Base-by-base conservation (phyloP, 2,113 vertebrate genomes). In the Prunella himalayana region DNA sequence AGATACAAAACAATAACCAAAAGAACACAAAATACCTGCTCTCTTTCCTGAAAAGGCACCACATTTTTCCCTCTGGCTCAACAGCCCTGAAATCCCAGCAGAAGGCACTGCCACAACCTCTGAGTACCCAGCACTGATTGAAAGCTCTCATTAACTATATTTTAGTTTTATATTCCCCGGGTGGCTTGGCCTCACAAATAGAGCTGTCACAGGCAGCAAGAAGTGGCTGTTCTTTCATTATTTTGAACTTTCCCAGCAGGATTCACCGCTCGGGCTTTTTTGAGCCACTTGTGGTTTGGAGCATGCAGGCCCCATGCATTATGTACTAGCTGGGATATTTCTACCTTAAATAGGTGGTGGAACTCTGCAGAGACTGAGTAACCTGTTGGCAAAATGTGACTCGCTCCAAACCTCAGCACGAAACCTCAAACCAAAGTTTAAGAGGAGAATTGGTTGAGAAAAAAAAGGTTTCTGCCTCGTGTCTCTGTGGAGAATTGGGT, bases 221-320 rank as follows among this genome's bases (percentile, higher is more conserved):
- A 92, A 96, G 90, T 93, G 88, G 61, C 88, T 94, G 78, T 96
- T 95, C 89, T 86, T 82, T 95, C 91, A 91, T 96, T 95, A 92
- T 96, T 96, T 94, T 96, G 95, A 96, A 94, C 92, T 96, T 97
- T 94, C 93, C 95, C 95, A 95, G 92, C 94, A 94, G 95, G 84
- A 97, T 97, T 97, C 94, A 86, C 86, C 59, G 13, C 90, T 83
- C 33, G 22, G 81, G 83, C 60, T 95, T 94, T 97, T 92, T 88
- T 91, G 95, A 97, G 90, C 91, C 92, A 73, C 92, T 97, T 97
- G 96, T 97, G 97, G 97, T 97, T 97, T 96, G 92, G 94, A 97
- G 86, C 84, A 37, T 54, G 84, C 89, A 86, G 88, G 87, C 76
- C 54, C 72, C 82, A 88, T 93, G 94, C 93, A 97, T 97, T 96